phyloP scores from a whole-genome alignment of 2,113 vertebrate genomes.

The Eurypyga helias region DNA sequence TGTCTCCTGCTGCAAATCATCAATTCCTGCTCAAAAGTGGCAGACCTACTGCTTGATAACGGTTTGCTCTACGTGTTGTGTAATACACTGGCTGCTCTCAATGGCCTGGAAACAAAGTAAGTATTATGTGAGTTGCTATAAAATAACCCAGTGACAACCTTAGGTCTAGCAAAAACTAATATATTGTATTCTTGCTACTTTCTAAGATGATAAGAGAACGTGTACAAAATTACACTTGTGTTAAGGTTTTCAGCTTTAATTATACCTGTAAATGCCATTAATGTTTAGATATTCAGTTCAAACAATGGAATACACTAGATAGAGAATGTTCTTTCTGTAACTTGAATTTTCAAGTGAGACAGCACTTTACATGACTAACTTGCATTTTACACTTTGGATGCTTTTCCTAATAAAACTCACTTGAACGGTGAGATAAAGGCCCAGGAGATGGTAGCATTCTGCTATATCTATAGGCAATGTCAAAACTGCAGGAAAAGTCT shows the following conservation, averaged over 20 bases:
- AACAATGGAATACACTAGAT: not conserved
- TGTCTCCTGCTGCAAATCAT: constrained; percentile 93
- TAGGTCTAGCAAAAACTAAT: not conserved
- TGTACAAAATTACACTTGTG: not conserved
- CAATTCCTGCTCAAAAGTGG: constrained; percentile 93
- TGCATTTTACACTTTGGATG: not conserved
- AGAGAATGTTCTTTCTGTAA: not conserved
- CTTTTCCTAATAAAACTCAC: not conserved
- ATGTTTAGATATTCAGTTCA: not conserved
- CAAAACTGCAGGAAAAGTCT: not conserved
- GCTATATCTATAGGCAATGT: not conserved
- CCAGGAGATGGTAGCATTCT: not conserved
- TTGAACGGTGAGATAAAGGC: not conserved
- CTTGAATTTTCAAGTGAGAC: not conserved
- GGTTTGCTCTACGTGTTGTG: constrained; percentile 94
- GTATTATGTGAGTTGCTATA: constrained; percentile 8
- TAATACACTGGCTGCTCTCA: constrained; percentile 93
- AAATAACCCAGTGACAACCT: not conserved
- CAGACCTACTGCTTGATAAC: constrained; percentile 95
- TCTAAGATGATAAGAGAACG: not conserved
- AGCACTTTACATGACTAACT: no score
- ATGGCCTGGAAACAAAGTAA: constrained; percentile 93
- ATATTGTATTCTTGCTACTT: not conserved
- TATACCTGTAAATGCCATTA: not conserved
- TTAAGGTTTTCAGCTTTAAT: not conserved